These are phyloP conservation scores for Eubasilissa splendida DNA, from an alignment of 2,888 invertebrate species.

Conservation along the genomic window DNA sequence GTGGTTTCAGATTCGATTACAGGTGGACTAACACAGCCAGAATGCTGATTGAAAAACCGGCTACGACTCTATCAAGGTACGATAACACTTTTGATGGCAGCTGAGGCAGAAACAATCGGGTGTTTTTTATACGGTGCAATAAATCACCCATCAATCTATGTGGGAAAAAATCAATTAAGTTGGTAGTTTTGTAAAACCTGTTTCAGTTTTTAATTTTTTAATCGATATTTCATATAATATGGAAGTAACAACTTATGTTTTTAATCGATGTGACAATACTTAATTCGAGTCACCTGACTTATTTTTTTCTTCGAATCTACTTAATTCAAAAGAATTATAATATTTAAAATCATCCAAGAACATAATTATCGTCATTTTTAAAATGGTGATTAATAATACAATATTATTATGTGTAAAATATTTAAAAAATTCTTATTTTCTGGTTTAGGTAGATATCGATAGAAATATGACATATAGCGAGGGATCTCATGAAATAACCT, in stretches of 20 bases:
- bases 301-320: background rate
- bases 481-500: no score
- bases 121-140: conserved; percentile 13
- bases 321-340: no score
- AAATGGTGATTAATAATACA: no score
- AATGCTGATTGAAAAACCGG: conserved; percentile 10
- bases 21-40: background rate
- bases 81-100: background rate
- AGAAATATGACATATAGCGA: no score
- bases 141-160: conserved; percentile 1
- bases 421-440: background rate
- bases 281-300: background rate
- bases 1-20: conserved; percentile 22
- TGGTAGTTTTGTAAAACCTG: background rate
- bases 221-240: no score
- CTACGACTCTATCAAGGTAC: no score
- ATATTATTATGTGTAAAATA: background rate
- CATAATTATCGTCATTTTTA: no score
- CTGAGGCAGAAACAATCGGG: conserved; percentile 19
- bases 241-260: no score
- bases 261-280: background rate
- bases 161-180: conserved; percentile 22
- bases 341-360: no score
- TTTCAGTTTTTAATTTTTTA: no score
- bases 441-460: background rate